These are phyloP conservation scores for Prionailurus bengalensis DNA, from an alignment of 2,113 vertebrate species.

Conservation along the genomic window DNA sequence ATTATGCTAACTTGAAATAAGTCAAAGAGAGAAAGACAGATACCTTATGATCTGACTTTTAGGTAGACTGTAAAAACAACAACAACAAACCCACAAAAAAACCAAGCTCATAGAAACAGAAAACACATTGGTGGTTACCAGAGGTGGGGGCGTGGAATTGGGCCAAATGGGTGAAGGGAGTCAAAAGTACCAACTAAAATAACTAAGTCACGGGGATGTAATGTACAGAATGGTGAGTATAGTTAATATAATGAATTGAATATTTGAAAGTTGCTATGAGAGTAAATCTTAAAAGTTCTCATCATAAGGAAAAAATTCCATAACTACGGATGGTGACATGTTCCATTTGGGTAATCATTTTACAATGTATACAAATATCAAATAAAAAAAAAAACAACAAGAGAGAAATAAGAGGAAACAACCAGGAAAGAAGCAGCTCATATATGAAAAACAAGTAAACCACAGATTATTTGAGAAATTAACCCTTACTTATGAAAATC, in stretches of 20 bases:
- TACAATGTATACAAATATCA: neutral
- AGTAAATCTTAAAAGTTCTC: neutral
- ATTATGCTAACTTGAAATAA: neutral
- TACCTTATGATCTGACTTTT: neutral
- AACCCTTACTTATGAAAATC: constrained; percentile 29
- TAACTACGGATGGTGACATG: neutral
- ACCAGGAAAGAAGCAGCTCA: neutral
- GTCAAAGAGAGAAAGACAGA: neutral
- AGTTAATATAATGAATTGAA: neutral
- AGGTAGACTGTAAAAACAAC: neutral
- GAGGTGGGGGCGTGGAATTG: neutral
- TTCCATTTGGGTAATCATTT: neutral
- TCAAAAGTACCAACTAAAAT: neutral
- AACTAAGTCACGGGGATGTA: neutral
- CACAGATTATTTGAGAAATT: neutral
- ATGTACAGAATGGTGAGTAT: neutral
- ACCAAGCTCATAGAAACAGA: neutral
- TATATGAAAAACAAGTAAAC: neutral
- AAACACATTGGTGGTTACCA: neutral
- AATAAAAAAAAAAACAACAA: neutral
- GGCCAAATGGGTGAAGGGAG: neutral
- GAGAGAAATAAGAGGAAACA: neutral
- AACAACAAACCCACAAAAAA: neutral
- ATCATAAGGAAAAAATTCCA: neutral
- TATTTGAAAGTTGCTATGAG: neutral